These are phyloP conservation scores for Meriones unguiculatus DNA, from an alignment of 2,113 vertebrate species.

Conservation along the genomic window DNA sequence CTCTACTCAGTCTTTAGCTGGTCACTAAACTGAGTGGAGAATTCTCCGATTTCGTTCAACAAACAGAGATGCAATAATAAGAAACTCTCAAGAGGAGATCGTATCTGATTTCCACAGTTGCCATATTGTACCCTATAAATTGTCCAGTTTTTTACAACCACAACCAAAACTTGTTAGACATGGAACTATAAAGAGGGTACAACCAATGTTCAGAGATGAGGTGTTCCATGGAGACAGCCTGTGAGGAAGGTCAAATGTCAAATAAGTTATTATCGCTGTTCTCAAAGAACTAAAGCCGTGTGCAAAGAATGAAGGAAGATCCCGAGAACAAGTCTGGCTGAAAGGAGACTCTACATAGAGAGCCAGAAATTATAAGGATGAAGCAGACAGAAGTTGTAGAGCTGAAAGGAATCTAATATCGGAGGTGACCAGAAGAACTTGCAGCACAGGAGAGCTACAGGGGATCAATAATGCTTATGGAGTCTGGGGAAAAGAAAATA, in stretches of 20 bases:
- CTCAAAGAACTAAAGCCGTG: not conserved
- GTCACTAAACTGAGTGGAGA: not conserved
- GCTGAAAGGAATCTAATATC: not conserved
- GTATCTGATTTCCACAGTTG: not conserved
- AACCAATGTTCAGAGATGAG: no score
- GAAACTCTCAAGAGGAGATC: not conserved
- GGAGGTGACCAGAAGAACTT: not conserved
- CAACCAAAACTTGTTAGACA: not conserved
- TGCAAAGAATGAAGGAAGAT: not conserved
- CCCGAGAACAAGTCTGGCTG: not conserved
- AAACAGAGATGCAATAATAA: not conserved
- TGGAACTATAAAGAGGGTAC: not conserved
- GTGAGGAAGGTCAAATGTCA: not conserved
- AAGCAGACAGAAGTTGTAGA: not conserved
- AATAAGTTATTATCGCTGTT: not conserved
- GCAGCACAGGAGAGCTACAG: not conserved
- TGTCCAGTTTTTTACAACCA: not conserved
- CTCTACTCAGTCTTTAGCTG: not conserved
- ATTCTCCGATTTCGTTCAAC: not conserved
- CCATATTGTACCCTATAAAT: not conserved
- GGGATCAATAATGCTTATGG: not conserved
- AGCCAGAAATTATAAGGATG: not conserved
- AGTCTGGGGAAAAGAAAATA: not conserved
- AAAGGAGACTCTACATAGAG: not conserved
- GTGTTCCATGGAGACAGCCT: not conserved